phyloP scores from a whole-genome alignment of 2,888 invertebrate species.

The Caradrina kadenii region DNA sequence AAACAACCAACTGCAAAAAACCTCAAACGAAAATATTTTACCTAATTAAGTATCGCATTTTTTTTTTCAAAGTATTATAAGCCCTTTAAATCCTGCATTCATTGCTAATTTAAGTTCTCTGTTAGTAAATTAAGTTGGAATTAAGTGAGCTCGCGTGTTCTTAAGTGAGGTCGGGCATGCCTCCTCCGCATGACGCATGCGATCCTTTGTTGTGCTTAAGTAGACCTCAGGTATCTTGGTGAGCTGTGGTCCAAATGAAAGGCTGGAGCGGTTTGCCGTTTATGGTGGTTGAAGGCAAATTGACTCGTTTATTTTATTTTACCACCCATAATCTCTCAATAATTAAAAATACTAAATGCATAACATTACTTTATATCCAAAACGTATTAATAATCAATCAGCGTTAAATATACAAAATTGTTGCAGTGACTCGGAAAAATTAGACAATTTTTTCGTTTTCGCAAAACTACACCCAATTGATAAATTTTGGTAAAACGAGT shows the following conservation, averaged over 20 bases:
- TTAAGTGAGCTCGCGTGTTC: slow-evolving; percentile 60
- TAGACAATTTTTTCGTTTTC: too few relatives aligned
- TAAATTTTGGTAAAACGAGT: too few relatives aligned
- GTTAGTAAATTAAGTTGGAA: slow-evolving; percentile 63
- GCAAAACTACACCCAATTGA: too few relatives aligned
- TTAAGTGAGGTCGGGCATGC: slow-evolving; percentile 69
- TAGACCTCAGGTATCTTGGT: slow-evolving; percentile 51
- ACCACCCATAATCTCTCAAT: too few relatives aligned
- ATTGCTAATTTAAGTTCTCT: slow-evolving; percentile 51
- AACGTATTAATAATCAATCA: too few relatives aligned
- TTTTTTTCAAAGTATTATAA: neutral
- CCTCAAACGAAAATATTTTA: neutral
- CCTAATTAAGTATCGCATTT: slow-evolving; percentile 4
- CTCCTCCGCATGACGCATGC: slow-evolving; percentile 66
- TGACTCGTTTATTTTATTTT: too few relatives aligned
- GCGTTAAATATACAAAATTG: too few relatives aligned
- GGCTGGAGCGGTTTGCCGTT: slow-evolving; percentile 17
- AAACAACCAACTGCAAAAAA: neutral
- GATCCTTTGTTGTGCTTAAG: slow-evolving; percentile 64
- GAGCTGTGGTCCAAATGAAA: slow-evolving; percentile 15
- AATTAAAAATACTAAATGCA: too few relatives aligned
- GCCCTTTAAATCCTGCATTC: slow-evolving; percentile 34
- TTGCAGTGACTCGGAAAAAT: too few relatives aligned
- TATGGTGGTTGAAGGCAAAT: too few relatives aligned
- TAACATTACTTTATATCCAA: too few relatives aligned